Evolutionary conservation across 2,888 invertebrate genomes (phyloP), one percentile per base, ranked within the genome.

Genomic region (Herminia tarsipennalis): DNA sequence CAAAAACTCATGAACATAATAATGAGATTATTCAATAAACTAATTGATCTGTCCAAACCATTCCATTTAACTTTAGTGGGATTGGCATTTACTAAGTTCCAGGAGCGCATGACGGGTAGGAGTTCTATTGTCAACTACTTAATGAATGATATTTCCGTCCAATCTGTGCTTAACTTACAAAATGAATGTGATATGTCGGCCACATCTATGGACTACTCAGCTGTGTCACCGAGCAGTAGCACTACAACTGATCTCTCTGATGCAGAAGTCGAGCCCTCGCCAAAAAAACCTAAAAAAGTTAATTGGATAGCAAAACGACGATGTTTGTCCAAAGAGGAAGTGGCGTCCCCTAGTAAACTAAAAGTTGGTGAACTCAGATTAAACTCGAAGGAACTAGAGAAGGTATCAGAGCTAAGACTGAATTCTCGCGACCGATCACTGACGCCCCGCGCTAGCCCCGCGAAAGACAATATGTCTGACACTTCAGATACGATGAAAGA

Each of bases 51-150:
- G 57, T 92, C 93, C 17, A 94, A 94, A 84, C 95, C 95, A 54
- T 96, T 95, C 86, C 96, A 96, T 82, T 94, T 96, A 66, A 96
- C 96, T 0, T 84, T 96, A 39, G 90, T 96, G 46, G 96, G 96
- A n/a, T 86, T 96, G 70, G 95, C 96, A 12, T 96, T 96, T 77
- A 95, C 95, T 1, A 96, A 96, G 80, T 96, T 96, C 73, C 94
- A 94, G 66, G 96, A 95, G 63, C 92, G 94, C 46, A 94, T 93
- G 76, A 93, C 93, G 2, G 95, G 95, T 1, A 93, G 93, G 56
- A 93, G 94, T 66, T 95, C 95, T 8, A 95, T 96, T 64, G 94
- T 95, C 3, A 95, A 94, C 49, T 96, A 95, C 73, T 87, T 96
- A 36, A 93, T 94, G 78, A 95, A 95, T 79, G 95, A 96, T 76